Evolutionary conservation across 2,797 vertebrate species (phyloP), one percentile per base, ranked within the genome.

Genomic region (Threskiornis aethiopicus): DNA sequence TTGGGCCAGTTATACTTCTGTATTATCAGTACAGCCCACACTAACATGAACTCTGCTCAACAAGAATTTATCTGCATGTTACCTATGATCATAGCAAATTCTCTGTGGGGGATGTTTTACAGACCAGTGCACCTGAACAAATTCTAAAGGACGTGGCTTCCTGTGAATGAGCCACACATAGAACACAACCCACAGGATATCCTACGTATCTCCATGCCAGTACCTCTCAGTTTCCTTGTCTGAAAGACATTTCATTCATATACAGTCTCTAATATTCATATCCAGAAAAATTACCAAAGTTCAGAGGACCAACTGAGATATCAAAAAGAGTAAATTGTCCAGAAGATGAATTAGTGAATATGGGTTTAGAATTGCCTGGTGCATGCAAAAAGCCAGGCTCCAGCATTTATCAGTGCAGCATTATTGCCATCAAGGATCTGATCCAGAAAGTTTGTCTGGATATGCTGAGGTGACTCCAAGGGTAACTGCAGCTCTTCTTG

Each of bases 331-430:
- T 26, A 84, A 84, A 87, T 5, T 55, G 24, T 61, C 41, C 81
- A 76, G 61, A 79, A 57, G 39, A 81, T 28, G 5, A 39, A 49
- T 52, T 25, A 39, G 49, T 52, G 35, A 84, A 69, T 66, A 62
- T 20, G 39, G 70, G 46, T 69, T 88, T 62, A 70, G 58, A 95
- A 84, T 62, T 85, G 81, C 87, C 84, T 73, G 54, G 64, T 87
- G 79, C 73, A 59, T 65, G 41, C 72, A 84, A 91, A 96, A 93
- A 93, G 83, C 44, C 92, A 95, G 93, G 84, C 79, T 96, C 77
- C 49, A 86, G 58, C 64, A 69, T 80, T 86, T 72, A 84, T 82
- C 72, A 86, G 80, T 59, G 62, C 29, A 88, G 65, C 46, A 42
- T 33, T 65, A 95, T 6, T 82, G 24, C 24, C 55, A 76, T 42